Base-by-base conservation (phyloP, 2,888 invertebrate genomes). In the Leptothorax acervorum region DNA sequence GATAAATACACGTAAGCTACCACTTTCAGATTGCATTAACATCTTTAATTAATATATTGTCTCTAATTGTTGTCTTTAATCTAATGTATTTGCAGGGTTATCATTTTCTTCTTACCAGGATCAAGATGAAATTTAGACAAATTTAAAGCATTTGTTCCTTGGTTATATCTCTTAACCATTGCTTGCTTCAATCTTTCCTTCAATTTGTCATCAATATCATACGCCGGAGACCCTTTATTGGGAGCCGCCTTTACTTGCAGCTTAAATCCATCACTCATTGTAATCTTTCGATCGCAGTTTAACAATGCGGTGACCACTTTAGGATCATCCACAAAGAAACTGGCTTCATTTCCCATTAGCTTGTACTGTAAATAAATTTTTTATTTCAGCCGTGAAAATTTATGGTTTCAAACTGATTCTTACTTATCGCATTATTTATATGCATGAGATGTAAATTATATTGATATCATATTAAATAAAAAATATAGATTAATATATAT, bases 81-180 rank as follows among this genome's bases (percentile, higher is more conserved):
- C 23, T 23, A 23, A 23, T 23, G 23, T 65, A 42, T 55, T 42
- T 28, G n/a, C 31, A 11, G 18, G 42, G 23, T 23, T 23, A 23
- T 23, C 0, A 23, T 23, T 23, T 23, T 23, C 18, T 63, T 87
- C 82, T 92, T 93, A 96, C 96, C 97, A 75, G 97, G 96, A 95
- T 98, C 98, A 8, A 96, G 95, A 95, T 98, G 97, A 93, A 99
- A 98, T 90, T 96, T 97, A 0, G 97, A 97, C 68, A 99, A 95
- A 94, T 98, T 97, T 82, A 99, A 95, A 0, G 98, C 97, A 93
- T 97, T 97, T 0, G 96, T 97, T 1, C 95, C 94, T 8, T 96
- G 95, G 94, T 97, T 97, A 92, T 98, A 99, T 92, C 98, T 96
- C 91, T 97, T 97, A 0, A 97, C 97, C 98, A 99, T 98, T 0